Base-by-base conservation (phyloP, 2,888 invertebrate species). In the Apamea crenata region DNA sequence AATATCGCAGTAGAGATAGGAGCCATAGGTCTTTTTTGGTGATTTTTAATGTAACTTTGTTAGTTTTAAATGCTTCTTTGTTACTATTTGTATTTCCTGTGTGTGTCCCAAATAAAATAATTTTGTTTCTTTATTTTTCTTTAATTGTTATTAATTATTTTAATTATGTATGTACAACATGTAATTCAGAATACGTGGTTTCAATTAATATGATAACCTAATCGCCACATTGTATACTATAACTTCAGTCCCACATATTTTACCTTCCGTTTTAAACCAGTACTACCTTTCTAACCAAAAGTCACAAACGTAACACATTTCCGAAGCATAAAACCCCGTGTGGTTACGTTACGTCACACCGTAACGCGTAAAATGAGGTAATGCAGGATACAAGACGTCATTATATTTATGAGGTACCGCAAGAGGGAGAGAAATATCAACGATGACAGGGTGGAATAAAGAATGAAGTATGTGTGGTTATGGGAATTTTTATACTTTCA, bases 371-470 rank as follows among this genome's bases (percentile, higher is more conserved):
- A 87, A 88, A 91, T 89, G 85, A 75, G 87, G 86, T 87, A 88
- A 88, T 87, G 80, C 82, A 85, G 86, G 86, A 89, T 89, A 90
- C 82, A 90, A 86, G 80, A 70, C 73, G 82, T 89, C 90, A 92
- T 92, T 92, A 92, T 91, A 91, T 91, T 93, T 93, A 93, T 90
- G 91, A 90, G 89, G 78, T 67, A 81, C 80, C 76, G 40, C 74
- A 69, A 77, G 86, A 88, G 86, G 89, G 88, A 88, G 87, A 84
- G 83, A 83, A 85, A 88, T 84, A 84, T 88, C 84, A 77, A 71
- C 65, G 80, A 75, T 85, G 89, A 88, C 88, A 89, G 88, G 85
- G 87, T 87, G 89, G 88, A 89, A 88, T 89, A 86, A 88, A 87
- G 89, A 86, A 80, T 74, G 65, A 68, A 36, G 44, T 10, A 59